phyloP scores from a whole-genome alignment of 1,140 invertebrate species.

The Ooceraea biroi region DNA sequence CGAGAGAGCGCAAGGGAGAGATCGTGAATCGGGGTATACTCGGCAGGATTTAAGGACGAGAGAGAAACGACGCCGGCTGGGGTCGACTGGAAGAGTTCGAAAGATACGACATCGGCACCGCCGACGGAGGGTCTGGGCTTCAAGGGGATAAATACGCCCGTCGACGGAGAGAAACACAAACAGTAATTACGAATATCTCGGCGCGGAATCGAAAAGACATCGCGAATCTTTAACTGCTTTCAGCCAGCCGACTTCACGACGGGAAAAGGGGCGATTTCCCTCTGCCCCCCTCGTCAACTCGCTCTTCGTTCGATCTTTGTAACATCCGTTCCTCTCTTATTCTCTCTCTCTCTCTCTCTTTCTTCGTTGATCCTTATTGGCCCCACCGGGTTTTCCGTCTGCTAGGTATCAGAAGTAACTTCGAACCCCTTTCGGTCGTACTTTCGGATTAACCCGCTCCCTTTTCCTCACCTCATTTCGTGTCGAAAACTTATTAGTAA shows the following conservation, averaged over 20 bases:
- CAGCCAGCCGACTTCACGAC: constrained; percentile 66
- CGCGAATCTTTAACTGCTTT: constrained; percentile 86
- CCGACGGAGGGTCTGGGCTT: constrained; percentile 54
- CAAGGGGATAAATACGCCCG: constrained; percentile 73
- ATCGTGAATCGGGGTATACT: constrained; percentile 67
- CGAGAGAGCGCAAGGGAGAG: constrained; percentile 55
- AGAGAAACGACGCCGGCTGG: constrained; percentile 41
- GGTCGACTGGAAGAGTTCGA: constrained; percentile 74
- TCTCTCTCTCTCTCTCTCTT: background rate
- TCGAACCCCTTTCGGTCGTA: constrained; percentile 82
- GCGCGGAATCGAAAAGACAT: constrained; percentile 86
- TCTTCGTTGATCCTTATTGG: constrained; percentile 63
- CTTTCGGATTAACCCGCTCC: constrained; percentile 86
- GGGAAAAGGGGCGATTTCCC: constrained; percentile 62
- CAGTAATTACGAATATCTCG: constrained; percentile 87
- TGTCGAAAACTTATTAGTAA: constrained; percentile 87
- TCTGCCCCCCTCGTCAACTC: constrained; percentile 50
- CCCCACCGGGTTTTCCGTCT: constrained; percentile 71
- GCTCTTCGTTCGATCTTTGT: constrained; percentile 28
- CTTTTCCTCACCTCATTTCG: constrained; percentile 86
- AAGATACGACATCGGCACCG: constrained; percentile 75
- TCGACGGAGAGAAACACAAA: constrained; percentile 85
- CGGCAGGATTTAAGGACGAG: constrained; percentile 66
- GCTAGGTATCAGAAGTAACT: constrained; percentile 69
- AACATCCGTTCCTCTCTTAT: constrained; percentile 30